Evolutionary conservation across 1,140 invertebrate genomes (phyloP).

Genomic region (Drosophila mauritiana): DNA sequence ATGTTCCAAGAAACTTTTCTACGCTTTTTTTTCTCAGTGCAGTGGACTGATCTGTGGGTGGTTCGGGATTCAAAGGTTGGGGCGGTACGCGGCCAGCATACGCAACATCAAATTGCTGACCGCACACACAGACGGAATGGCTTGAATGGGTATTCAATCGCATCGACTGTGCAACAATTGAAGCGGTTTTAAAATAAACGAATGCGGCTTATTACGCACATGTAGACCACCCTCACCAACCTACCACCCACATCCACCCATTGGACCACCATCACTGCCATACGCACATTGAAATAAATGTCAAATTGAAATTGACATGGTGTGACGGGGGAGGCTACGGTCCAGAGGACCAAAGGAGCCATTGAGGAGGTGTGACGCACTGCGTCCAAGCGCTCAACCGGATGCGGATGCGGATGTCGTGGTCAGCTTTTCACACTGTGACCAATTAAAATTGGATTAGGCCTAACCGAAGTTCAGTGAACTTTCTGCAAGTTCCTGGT

Average conservation of each 20-base stretch:
- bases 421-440: slow-evolving; percentile 35
- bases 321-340: slow-evolving; percentile 34
- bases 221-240: background rate
- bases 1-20: background rate
- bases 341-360: background rate
- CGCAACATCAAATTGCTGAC: slow-evolving; percentile 77
- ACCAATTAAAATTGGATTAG: slow-evolving; percentile 45
- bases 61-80: background rate
- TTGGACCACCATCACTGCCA: background rate
- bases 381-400: background rate
- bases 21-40: background rate
- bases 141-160: slow-evolving; percentile 68
- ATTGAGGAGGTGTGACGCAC: slow-evolving; percentile 12
- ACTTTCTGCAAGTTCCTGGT: background rate
- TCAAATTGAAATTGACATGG: slow-evolving; percentile 79
- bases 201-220: slow-evolving; percentile 77
- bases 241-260: background rate
- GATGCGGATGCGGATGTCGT: background rate
- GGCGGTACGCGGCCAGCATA: slow-evolving; percentile 41
- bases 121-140: slow-evolving; percentile 19
- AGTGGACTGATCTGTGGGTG: background rate
- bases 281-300: slow-evolving; percentile 69
- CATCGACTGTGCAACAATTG: slow-evolving; percentile 70
- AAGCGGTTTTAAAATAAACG: slow-evolving; percentile 81
- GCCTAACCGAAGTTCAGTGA: slow-evolving; percentile 12